These are phyloP conservation scores for Selene dorsalis DNA, from an alignment of 2,797 vertebrate species.

Conservation along the genomic window DNA sequence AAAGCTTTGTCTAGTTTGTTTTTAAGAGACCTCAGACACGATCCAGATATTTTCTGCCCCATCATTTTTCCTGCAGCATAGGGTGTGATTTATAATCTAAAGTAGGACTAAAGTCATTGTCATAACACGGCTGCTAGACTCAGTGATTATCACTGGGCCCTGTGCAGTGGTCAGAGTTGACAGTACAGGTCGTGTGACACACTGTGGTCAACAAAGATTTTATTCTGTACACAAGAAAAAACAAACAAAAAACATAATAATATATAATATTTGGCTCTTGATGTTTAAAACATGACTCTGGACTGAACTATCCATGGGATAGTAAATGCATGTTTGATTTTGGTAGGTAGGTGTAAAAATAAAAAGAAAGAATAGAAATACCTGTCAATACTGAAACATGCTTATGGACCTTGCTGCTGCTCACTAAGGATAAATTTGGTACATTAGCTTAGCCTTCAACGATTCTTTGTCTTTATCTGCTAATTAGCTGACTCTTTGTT, in stretches of 20 bases:
- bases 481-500: slow-evolving; percentile 60
- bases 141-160: background rate
- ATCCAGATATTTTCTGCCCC: slow-evolving; percentile 6
- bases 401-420: slow-evolving; percentile 9
- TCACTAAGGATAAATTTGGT: slow-evolving; percentile 17
- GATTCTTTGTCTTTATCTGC: slow-evolving; percentile 51
- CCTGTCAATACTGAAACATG: background rate
- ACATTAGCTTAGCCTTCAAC: slow-evolving; percentile 31
- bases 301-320: background rate
- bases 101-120: background rate
- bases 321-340: background rate
- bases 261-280: background rate
- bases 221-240: background rate
- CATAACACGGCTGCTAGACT: background rate
- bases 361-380: background rate
- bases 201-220: background rate
- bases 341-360: background rate
- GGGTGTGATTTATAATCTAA: background rate
- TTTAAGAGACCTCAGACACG: slow-evolving; percentile 8
- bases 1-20: slow-evolving; percentile 39
- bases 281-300: background rate
- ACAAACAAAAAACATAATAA: background rate
- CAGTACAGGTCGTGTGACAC: background rate
- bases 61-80: background rate
- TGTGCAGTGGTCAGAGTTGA: background rate